Evolutionary conservation across 2,113 vertebrate species (phyloP), one percentile per base, ranked within the genome.

Genomic region (Xenopus borealis): DNA sequence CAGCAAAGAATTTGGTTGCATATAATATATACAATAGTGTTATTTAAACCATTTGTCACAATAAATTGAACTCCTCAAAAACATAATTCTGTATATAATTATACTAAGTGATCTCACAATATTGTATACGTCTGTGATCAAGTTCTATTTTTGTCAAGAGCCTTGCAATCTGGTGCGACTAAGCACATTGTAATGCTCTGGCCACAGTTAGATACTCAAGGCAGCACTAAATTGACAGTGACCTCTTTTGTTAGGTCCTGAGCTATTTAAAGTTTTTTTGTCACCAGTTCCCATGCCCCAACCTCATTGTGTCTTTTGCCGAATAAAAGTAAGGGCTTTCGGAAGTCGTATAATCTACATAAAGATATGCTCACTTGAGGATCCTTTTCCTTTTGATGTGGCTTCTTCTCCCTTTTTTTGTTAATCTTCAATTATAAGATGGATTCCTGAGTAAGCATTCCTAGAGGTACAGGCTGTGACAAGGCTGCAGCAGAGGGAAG

Each of bases 381-480:
- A 77, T 53, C 66, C 18, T 45, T 30, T 19, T 12, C 52, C 74
- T 77, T 77, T 77, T 77, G 59, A 77, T 77, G 74, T 59, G 58
- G 63, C 18, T 55, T 55, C 64, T 18, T 69, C 55, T 50, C 33
- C n/a, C 20, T 57, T 66, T 72, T 61, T 61, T 70, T 70, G 74
- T 70, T 77, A 77, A 77, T 77, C 66, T 77, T 67, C 74, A 77
- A 77, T 64, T 77, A 77, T 77, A 27, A 64, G 44, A 13, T 52
- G 52, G 67, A 77, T 77, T 77, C 74, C 74, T 77, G 67, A 77
- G 74, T 77, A 77, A 77, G 74, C 74, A 77, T 77, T 77, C 74
- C 74, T 77, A 44, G 74, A 70, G 74, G 67, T 53, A 57, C 66
- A 77, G 47, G 74, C 66, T 57, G 74, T 58, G 74, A 75, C 73